Evolutionary conservation across 2,113 vertebrate species (phyloP), one percentile per base, ranked within the genome.

Genomic region (Alectura lathami): DNA sequence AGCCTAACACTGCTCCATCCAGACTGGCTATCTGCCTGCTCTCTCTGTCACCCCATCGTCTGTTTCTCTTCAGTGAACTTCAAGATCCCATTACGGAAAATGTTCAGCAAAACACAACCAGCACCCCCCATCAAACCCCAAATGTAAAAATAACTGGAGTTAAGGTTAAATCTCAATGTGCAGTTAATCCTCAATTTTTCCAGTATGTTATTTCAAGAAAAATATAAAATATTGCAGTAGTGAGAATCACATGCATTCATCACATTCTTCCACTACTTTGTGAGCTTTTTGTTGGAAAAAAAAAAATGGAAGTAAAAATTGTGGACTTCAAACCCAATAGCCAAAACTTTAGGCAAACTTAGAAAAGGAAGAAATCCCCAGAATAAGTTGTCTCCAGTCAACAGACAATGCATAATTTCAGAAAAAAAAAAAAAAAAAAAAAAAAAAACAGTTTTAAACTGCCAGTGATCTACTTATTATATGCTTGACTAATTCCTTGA

Each of bases 391-490:
- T 79, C 66, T 82, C 48, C 74, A 92, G 68, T 83, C 73, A 93
- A 82, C 15, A 72, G 74, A 91, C 1, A 30, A 73, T 16, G 32
- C 59, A 95, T 11, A 40, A 38, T 84, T 83, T 83, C 57, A 86
- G 67, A 54, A 83, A 60, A 36, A 54, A 83, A 60, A 36, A n/a
- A n/a, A n/a, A n/a, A n/a, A n/a, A n/a, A n/a, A n/a, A n/a, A n/a
- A n/a, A n/a, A n/a, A n/a, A n/a, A 91, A 81, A 89, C 17, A 72
- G 69, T 90, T 93, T 89, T 91, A 92, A 95, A 68, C 63, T 91
- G 69, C 24, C 88, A 82, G 40, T 76, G 81, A 90, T 87, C 77
- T 92, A 47, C 57, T 93, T 88, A 86, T 78, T 90, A 88, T 51
- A 93, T 50, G 88, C 83, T 84, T 96, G 83, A 87, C 57, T 94